phyloP scores from a whole-genome alignment of 2,888 invertebrate genomes.

The Pelosia muscerda region DNA sequence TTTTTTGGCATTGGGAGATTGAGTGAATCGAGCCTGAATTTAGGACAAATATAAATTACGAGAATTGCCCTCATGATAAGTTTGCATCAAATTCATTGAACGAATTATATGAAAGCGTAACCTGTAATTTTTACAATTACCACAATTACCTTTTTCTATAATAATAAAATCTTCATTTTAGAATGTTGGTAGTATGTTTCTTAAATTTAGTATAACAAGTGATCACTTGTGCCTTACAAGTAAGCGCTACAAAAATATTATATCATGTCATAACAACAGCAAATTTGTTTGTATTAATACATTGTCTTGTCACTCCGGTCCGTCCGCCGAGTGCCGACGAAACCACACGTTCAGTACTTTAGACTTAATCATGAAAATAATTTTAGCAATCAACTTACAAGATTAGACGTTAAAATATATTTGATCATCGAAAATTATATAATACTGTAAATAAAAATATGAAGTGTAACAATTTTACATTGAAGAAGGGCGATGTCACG shows the following conservation, averaged over 20 bases:
- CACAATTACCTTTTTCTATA: neutral
- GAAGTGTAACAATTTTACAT: neutral
- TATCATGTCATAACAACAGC: neutral
- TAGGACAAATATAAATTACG: neutral
- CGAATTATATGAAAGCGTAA: conserved; percentile 13
- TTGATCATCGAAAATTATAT: conserved; percentile 2
- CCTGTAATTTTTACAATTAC: neutral
- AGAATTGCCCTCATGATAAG: conserved; percentile 19
- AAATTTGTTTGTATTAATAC: neutral
- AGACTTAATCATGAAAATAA: conserved; percentile 3
- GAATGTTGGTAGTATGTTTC: neutral
- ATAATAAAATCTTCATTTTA: neutral
- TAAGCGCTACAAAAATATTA: neutral
- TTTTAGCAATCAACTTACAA: conserved; percentile 9
- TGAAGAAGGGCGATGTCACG: neutral
- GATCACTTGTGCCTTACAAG: neutral
- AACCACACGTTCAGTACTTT: neutral
- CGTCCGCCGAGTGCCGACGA: neutral
- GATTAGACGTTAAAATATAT: neutral
- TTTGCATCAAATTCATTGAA: conserved; percentile 19
- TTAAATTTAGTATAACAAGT: conserved; percentile 1
- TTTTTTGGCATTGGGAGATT: no score
- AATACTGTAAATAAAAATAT: conserved; percentile 10
- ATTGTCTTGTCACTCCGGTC: neutral
- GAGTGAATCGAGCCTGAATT: no score